Evolutionary conservation across 2,113 vertebrate species (phyloP), one percentile per base, ranked within the genome.

Genomic region (Riparia riparia): DNA sequence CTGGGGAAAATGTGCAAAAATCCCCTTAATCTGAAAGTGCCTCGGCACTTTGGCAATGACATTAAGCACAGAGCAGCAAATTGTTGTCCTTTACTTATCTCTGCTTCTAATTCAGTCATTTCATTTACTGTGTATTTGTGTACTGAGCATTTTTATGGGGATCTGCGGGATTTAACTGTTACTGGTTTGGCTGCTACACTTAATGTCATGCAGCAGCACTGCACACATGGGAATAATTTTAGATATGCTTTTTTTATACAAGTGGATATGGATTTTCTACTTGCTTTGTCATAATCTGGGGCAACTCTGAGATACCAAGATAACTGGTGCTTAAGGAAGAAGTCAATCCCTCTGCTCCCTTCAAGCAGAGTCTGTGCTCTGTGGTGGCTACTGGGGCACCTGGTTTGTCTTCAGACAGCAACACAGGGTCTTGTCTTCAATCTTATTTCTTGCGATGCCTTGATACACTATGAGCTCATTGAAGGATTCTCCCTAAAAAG

Each of bases 171-270:
- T 95, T 95, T 96, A 91, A 94, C 93, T 94, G 81, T 95, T 95
- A 95, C 91, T 95, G 72, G 80, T 89, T 92, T 95, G 94, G 83
- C 93, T 95, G 89, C 81, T 68, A 80, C 94, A 91, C 73, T 96
- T 78, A 91, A 85, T 92, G 94, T 97, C 95, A 95, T 71, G 91
- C 89, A 84, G 94, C 96, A 96, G 94, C 86, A 93, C 65, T 4
- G 29, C 94, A 95, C 93, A 97, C 95, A 96, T 96, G 96, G 94
- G 83, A 97, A 60, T 91, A 86, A 96, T 97, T 97, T 97, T 39
- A 87, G 89, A 95, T 92, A 89, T 37, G 69, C 58, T 72, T 86
- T 88, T 85, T 77, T 84, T 49, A 47, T 74, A 41, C 68, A 74
- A 95, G 64, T 90, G 80, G 89, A 79, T 95, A 81, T 66, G 58